Conservation (phyloP, 2,888 invertebrate species). For the Eupsilia transversa region DNA sequence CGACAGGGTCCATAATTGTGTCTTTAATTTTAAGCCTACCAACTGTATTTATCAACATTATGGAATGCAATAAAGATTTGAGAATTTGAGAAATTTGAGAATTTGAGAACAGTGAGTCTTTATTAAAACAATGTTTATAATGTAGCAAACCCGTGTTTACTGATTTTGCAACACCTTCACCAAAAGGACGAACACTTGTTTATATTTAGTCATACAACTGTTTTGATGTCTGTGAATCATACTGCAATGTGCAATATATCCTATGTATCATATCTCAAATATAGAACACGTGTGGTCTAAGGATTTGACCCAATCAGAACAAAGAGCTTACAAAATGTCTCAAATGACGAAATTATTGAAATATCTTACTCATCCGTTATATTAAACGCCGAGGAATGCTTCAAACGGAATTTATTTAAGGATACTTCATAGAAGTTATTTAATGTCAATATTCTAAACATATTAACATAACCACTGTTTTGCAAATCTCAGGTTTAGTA, state of each 20-base stretch:
- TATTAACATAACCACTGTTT: no score
- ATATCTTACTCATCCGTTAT: constrained; percentile 6
- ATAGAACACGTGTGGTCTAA: constrained; percentile 51
- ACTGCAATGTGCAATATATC: constrained; percentile 58
- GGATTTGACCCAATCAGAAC: constrained; percentile 15
- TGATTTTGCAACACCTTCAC: constrained; percentile 27
- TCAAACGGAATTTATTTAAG: no score
- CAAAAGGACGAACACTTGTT: constrained; percentile 42
- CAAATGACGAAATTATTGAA: constrained; percentile 8
- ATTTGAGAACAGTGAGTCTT: background rate
- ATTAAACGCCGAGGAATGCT: constrained; percentile 1
- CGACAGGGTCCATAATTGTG: no score
- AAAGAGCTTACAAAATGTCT: background rate
- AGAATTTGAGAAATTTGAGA: no score
- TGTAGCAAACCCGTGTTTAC: constrained; percentile 23
- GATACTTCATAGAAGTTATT: no score
- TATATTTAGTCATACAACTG: constrained; percentile 51
- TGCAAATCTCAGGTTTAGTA: background rate
- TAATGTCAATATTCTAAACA: constrained; percentile 5
- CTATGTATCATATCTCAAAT: constrained; percentile 58
- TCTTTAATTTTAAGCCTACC: no score
- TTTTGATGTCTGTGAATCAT: constrained; percentile 76
- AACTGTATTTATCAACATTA: no score
- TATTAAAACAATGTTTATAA: constrained; percentile 22
- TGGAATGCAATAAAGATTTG: no score